Conservation (phyloP, 2,888 invertebrate species). For the Drosophila putrida region DNA sequence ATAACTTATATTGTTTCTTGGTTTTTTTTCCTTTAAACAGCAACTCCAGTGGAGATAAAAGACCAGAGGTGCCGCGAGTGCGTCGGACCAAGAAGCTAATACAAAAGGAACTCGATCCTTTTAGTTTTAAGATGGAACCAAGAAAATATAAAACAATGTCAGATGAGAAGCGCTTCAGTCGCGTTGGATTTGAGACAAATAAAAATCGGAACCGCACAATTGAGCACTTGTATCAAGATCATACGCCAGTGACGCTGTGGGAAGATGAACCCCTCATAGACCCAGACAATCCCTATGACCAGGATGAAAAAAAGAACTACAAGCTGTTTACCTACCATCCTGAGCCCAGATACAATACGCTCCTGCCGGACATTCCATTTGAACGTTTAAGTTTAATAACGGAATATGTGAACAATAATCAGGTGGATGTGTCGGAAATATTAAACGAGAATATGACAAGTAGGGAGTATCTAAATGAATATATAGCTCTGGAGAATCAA, state of each 20-base stretch:
- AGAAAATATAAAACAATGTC: constrained; percentile 75
- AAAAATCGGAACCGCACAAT: constrained; percentile 43
- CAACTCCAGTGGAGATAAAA: constrained; percentile 10
- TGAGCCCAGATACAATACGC: constrained; percentile 84
- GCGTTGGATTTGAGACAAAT: constrained; percentile 30
- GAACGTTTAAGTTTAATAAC: constrained; percentile 82
- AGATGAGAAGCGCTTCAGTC: constrained; percentile 72
- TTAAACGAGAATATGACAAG: constrained; percentile 64
- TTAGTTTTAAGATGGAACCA: constrained; percentile 71
- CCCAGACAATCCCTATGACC: constrained; percentile 79
- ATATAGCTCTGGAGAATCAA: constrained; percentile 81
- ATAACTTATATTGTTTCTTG: not conserved
- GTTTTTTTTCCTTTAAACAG: constrained; percentile 14
- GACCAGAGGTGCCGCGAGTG: constrained; percentile 57
- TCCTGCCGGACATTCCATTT: constrained; percentile 82
- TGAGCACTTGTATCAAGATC: constrained; percentile 73
- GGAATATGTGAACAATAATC: constrained; percentile 79
- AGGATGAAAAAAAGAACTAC: constrained; percentile 83
- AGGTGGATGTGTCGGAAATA: constrained; percentile 46
- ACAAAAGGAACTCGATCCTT: constrained; percentile 70
- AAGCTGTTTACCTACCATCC: constrained; percentile 82
- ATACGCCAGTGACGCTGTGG: constrained; percentile 80
- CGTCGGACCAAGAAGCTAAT: constrained; percentile 70
- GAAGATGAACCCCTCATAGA: constrained; percentile 79
- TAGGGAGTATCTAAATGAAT: constrained; percentile 79